A percentile compares a stretch with the other conserved stretches of the same genome.
Conservation (phyloP, 30 jellyfish, hydroid and myxozoan species). For the Chironex yamaguchii region DNA sequence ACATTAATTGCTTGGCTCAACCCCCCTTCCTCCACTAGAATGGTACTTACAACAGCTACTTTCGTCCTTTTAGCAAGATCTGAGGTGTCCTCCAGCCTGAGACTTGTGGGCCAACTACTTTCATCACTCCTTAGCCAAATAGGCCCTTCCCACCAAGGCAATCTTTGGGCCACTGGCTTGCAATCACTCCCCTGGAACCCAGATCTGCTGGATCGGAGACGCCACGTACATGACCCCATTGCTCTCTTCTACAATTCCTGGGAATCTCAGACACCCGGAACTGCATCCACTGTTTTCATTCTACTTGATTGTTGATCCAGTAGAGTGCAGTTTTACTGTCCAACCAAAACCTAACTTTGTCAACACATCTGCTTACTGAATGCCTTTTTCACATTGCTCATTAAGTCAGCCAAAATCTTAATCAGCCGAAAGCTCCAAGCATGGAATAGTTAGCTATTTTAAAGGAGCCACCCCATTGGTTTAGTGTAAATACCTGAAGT, state of each 20-base stretch:
- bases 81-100: not conserved
- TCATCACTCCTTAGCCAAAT: constrained; percentile 17
- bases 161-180: no score
- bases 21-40: not conserved
- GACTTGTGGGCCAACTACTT: constrained; percentile 23
- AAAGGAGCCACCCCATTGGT: constrained; percentile 64
- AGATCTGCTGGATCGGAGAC: constrained; percentile 64
- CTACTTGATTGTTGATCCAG: constrained; percentile 48
- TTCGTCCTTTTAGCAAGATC: constrained; percentile 39
- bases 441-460: constrained; percentile 44
- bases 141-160: no score
- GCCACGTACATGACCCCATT: constrained; percentile 69
- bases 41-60: not conserved
- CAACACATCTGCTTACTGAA: constrained; percentile 15
- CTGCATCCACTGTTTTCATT: constrained; percentile 58
- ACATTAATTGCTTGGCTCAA: constrained; percentile 3
- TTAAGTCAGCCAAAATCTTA: constrained; percentile 15
- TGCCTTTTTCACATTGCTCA: constrained; percentile 49
- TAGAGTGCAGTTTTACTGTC: constrained; percentile 66
- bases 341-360: constrained; percentile 44
- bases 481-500: constrained; percentile 12
- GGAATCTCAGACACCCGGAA: constrained; percentile 56
- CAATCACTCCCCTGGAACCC: constrained; percentile 62
- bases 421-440: constrained; percentile 59
- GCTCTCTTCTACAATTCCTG: constrained; percentile 9